phyloP scores from a whole-genome alignment of 1,140 invertebrate genomes.

The Hyles euphorbiae region DNA sequence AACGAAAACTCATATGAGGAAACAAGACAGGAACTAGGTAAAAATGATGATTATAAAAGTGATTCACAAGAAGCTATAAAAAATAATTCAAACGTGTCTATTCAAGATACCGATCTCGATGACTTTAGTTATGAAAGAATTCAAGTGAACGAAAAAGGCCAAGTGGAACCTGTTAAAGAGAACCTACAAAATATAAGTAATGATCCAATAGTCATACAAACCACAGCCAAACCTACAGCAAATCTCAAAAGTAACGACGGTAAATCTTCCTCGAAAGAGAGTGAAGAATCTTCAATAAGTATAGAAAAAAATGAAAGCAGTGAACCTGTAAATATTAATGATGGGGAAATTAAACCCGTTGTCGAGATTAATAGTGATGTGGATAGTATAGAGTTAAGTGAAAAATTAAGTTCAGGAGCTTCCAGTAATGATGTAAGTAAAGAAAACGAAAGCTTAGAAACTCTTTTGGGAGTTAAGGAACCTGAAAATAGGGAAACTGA shows the following conservation, averaged over 20 bases:
- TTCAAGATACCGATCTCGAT: constrained; percentile 37
- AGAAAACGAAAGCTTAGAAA: constrained; percentile 30
- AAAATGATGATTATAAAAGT: constrained; percentile 4
- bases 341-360: constrained; percentile 58
- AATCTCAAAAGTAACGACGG: constrained; percentile 3
- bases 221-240: background rate
- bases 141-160: constrained; percentile 29
- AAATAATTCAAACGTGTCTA: constrained; percentile 2
- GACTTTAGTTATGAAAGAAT: constrained; percentile 48
- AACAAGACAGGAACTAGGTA: background rate
- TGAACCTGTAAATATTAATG: constrained; percentile 39
- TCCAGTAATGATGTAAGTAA: constrained; percentile 16
- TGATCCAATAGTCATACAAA: background rate
- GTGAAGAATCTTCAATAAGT: constrained; percentile 6
- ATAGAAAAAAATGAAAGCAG: constrained; percentile 19
- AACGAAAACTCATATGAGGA: constrained; percentile 7
- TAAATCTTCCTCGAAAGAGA: constrained; percentile 4
- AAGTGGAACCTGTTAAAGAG: constrained; percentile 29
- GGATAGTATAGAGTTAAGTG: constrained; percentile 33
- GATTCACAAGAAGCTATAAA: constrained; percentile 8
- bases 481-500: constrained; percentile 8
- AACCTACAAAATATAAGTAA: constrained; percentile 19
- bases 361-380: constrained; percentile 52
- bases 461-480: constrained; percentile 13
- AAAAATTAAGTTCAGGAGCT: constrained; percentile 35